Conservation (phyloP, 2,797 vertebrate species). For the Trachops cirrhosus region DNA sequence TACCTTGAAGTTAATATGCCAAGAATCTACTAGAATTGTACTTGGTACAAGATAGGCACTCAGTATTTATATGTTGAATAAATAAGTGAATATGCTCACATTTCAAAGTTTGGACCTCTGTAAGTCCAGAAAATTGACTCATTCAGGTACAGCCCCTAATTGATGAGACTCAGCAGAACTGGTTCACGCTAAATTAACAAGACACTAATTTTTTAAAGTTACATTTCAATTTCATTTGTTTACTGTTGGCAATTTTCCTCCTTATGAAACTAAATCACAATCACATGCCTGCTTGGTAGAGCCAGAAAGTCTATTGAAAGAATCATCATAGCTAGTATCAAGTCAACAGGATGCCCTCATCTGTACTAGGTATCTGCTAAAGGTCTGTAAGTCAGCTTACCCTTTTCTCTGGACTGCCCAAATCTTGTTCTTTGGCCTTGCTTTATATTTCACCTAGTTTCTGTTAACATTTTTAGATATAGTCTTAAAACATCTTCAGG, state of each 20-base stretch:
- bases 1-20: neutral
- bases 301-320: neutral
- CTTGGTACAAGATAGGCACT: neutral
- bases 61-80: neutral
- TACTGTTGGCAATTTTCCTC: neutral
- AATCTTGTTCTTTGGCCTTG: constrained; percentile 19
- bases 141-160: neutral
- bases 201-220: neutral
- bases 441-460: neutral
- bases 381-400: neutral
- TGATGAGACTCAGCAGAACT: neutral
- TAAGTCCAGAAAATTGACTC: neutral
- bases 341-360: neutral
- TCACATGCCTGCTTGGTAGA: neutral
- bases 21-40: neutral
- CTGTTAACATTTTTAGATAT: neutral
- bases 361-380: neutral
- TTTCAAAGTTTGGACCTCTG: constrained; percentile 3
- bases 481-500: neutral
- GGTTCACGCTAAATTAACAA: constrained; percentile 2
- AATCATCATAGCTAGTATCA: neutral
- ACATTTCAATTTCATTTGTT: constrained; percentile 24
- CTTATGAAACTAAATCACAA: neutral
- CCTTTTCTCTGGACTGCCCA: neutral
- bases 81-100: neutral